phyloP scores from a whole-genome alignment of 2,888 invertebrate species.

The Drosophila testacea region DNA sequence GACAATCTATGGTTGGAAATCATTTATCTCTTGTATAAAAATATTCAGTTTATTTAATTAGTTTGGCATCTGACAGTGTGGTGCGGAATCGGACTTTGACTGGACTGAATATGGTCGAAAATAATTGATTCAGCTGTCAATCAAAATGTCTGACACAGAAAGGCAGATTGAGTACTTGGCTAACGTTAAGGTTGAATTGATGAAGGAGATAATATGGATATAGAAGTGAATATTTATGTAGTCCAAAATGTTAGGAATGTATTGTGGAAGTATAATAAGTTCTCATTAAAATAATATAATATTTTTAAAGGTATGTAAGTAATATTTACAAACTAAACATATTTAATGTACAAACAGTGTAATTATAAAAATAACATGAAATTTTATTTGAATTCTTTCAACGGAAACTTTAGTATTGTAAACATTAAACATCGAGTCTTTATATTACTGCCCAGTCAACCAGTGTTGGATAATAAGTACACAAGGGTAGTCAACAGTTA shows the following conservation, averaged over 20 bases:
- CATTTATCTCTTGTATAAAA: constrained; percentile 30
- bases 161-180: background rate
- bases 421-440: background rate
- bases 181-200: background rate
- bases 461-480: constrained; percentile 21
- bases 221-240: background rate
- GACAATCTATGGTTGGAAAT: constrained; percentile 42
- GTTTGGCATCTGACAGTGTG: constrained; percentile 45
- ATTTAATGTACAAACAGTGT: too few species aligned
- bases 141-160: constrained; percentile 30
- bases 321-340: too few species aligned
- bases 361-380: too few species aligned
- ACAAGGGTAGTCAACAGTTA: constrained; percentile 32
- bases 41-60: constrained; percentile 65
- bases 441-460: background rate
- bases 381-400: too few species aligned
- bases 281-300: too few species aligned
- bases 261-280: too few species aligned
- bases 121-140: constrained; percentile 77
- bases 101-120: constrained; percentile 56
- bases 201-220: background rate
- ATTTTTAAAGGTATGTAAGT: too few species aligned
- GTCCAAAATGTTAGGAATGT: too few species aligned
- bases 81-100: constrained; percentile 11
- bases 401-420: background rate